These are phyloP conservation scores for Conus ventricosus DNA, from an alignment of 1,140 invertebrate genomes.

Conservation along the genomic window DNA sequence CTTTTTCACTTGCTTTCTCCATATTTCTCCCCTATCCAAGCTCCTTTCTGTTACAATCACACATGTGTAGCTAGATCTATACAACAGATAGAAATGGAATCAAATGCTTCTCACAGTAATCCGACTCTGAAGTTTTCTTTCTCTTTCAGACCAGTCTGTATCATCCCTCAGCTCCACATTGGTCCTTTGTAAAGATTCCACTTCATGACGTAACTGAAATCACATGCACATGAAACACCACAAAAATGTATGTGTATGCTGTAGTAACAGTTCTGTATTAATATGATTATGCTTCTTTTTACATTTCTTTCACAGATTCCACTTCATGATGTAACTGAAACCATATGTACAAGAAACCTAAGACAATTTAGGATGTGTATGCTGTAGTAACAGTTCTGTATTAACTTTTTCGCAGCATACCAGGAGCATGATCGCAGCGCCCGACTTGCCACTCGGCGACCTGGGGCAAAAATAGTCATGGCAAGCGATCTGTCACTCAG, in stretches of 20 bases:
- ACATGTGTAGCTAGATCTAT: not conserved
- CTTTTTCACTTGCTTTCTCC: too few relatives aligned
- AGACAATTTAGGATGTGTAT: not conserved
- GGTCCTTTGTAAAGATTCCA: constrained; percentile 39
- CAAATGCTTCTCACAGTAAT: constrained; percentile 18
- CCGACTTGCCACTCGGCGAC: too few relatives aligned
- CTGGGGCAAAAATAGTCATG: too few relatives aligned
- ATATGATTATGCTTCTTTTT: too few relatives aligned
- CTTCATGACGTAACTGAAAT: constrained; percentile 40
- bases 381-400: too few relatives aligned
- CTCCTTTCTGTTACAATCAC: not conserved
- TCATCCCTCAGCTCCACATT: constrained; percentile 41
- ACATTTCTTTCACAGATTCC: not conserved
- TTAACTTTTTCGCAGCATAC: too few relatives aligned
- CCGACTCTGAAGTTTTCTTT: constrained; percentile 11
- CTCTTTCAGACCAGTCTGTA: not conserved
- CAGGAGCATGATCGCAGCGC: too few relatives aligned
- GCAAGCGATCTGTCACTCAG: too few relatives aligned
- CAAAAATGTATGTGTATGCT: not conserved
- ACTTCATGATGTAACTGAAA: constrained; percentile 42
- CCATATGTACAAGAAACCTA: not conserved
- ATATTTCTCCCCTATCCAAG: too few relatives aligned
- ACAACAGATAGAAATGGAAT: not conserved
- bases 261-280: too few relatives aligned
- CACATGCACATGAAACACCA: not conserved